phyloP scores from a whole-genome alignment of 2,888 invertebrate species.

The Argyresthia goedartella region DNA sequence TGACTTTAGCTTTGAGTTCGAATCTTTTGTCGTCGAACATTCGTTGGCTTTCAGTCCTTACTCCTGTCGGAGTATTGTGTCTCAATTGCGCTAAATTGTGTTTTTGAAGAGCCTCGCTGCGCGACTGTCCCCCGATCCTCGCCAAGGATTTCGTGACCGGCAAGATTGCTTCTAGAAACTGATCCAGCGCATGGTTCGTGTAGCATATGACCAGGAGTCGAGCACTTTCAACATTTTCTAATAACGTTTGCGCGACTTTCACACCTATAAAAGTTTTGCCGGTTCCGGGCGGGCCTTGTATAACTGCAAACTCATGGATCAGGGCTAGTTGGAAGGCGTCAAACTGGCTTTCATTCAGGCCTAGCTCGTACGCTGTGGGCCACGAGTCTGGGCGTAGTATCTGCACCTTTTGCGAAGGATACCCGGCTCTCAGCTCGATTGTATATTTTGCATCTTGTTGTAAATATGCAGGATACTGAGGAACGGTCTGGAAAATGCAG shows the following conservation, averaged over 20 bases:
- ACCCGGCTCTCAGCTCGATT: conserved; percentile 27
- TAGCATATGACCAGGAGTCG: conserved; percentile 85
- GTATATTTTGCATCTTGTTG: conserved; percentile 26
- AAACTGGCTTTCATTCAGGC: conserved; percentile 76
- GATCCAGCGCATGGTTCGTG: conserved; percentile 90
- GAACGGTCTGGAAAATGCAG: conserved; percentile 26
- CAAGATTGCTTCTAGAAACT: conserved; percentile 81
- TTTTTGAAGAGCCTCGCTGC: not conserved
- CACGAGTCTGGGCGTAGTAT: conserved; percentile 45
- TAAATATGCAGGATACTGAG: conserved; percentile 48
- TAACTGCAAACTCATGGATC: conserved; percentile 79
- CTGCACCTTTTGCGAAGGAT: conserved; percentile 33
- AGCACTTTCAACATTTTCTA: conserved; percentile 71
- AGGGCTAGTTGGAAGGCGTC: conserved; percentile 77
- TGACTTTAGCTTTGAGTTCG: not conserved
- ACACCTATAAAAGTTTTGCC: conserved; percentile 87
- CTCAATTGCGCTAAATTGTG: not conserved
- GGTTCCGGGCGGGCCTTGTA: conserved; percentile 92
- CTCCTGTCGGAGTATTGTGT: not conserved
- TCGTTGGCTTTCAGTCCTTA: not conserved
- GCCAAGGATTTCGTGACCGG: conserved; percentile 71
- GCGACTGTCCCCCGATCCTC: conserved; percentile 75
- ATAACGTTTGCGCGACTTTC: conserved; percentile 77
- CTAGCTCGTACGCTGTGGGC: conserved; percentile 50
- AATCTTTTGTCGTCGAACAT: not conserved